Evolutionary conservation across 2,797 vertebrate genomes (phyloP).

Genomic region (Paedocypris micromegethes): DNA sequence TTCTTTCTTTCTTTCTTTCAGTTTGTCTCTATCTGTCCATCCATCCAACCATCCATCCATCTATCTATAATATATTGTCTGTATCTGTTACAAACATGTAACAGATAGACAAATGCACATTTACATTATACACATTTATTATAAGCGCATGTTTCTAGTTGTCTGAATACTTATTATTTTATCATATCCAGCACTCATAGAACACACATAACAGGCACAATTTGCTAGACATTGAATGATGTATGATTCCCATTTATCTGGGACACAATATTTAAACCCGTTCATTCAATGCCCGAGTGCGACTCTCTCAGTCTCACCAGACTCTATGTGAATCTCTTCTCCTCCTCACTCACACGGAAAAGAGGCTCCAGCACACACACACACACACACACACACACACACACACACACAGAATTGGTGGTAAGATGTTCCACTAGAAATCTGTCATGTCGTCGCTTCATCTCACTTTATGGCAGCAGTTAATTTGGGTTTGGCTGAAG

Average conservation of each 20-base stretch:
- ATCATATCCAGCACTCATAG: neutral
- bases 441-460: conserved; percentile 31
- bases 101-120: no score
- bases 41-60: no score
- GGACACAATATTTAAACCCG: conserved; percentile 33
- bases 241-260: conserved; percentile 37
- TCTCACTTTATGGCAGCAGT: conserved; percentile 31
- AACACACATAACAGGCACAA: conserved; percentile 12
- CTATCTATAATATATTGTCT: no score
- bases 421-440: conserved; percentile 26
- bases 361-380: neutral
- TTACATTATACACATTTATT: no score
- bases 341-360: neutral
- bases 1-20: no score
- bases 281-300: neutral
- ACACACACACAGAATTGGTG: conserved; percentile 13
- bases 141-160: no score
- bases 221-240: conserved; percentile 25
- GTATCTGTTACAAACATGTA: no score
- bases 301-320: neutral
- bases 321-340: conserved; percentile 13
- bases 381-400: conserved; percentile 16
- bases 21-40: no score
- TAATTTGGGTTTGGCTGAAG: conserved; percentile 31
- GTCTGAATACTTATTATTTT: neutral